Base-by-base conservation (phyloP, 2,113 vertebrate genomes). In the Columba livia region DNA sequence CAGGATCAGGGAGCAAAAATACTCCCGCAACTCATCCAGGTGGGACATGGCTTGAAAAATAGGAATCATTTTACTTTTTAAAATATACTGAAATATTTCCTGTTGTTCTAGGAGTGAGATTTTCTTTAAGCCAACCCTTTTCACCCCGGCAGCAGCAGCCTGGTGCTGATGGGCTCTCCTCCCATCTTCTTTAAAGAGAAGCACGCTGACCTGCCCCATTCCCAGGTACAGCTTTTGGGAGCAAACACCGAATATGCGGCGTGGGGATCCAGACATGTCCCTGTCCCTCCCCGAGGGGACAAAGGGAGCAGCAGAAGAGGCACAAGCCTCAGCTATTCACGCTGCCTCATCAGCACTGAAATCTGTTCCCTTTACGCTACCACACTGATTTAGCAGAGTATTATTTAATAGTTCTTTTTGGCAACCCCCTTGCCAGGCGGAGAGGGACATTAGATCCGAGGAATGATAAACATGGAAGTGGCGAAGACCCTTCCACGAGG, bases 81-180 rank as follows among this genome's bases (percentile, higher is more conserved):
- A 95, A 96, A 88, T 47, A 54, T 4, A 58, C 91, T 73, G 58
- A 88, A 87, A 83, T 65, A 8, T 9, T 95, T 81, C 42, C 51
- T 74, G 24, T 47, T 80, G 74, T 70, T 85, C 67, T 58, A 79
- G 93, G 51, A 93, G 94, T 88, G 91, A 87, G 81, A 40, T 79
- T 88, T 85, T 91, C 50, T 93, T 88, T 24, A 47, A 74, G 56
- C 17, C 47, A 4, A 6, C 66, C 47, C 40, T 51, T 92, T 81
- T 8, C 57, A 0, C 51, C 42, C 34, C 38, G 48, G 61, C 80
- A 44, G 42, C 42, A 29, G 61, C 73, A 25, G 53, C 66, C 34
- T 51, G 20, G 29, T 32, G 54, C 51, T 13, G 40, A 2, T 4
- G 31, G 53, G 24, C 26, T 90, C 77, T 56, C 51, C 89, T 21